These are phyloP conservation scores for Asteroscopus sphinx DNA, from an alignment of 2,888 invertebrate genomes.

Conservation along the genomic window DNA sequence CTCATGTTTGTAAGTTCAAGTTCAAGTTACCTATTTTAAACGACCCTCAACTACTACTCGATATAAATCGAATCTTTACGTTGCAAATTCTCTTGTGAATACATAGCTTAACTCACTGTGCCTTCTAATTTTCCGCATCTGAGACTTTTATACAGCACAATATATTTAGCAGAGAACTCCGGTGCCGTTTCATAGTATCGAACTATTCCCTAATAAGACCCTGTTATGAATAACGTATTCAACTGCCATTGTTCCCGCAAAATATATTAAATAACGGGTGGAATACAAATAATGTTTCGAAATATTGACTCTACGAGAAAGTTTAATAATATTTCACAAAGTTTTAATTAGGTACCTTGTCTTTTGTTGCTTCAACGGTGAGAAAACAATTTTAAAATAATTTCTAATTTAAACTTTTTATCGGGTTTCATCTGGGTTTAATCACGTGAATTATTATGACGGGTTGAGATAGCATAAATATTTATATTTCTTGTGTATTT, in stretches of 20 bases:
- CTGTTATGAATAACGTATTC: slow-evolving; percentile 15
- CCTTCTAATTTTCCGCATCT: slow-evolving; percentile 70
- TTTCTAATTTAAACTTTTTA: slow-evolving; percentile 61
- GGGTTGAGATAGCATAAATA: background rate
- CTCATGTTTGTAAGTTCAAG: background rate
- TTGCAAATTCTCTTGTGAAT: slow-evolving; percentile 47
- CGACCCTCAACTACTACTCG: background rate
- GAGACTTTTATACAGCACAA: slow-evolving; percentile 54
- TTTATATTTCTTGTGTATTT: slow-evolving; percentile 30
- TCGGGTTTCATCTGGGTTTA: slow-evolving; percentile 46
- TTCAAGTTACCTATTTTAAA: background rate
- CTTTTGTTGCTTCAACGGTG: slow-evolving; percentile 55
- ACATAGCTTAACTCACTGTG: slow-evolving; percentile 54
- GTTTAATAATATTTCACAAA: slow-evolving; percentile 60
- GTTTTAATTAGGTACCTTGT: slow-evolving; percentile 65
- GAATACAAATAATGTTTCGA: slow-evolving; percentile 32
- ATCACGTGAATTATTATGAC: slow-evolving; percentile 34
- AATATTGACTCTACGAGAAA: slow-evolving; percentile 51
- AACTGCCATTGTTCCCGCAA: slow-evolving; percentile 32
- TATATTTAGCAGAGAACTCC: slow-evolving; percentile 27
- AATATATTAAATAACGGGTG: slow-evolving; percentile 27
- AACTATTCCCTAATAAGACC: slow-evolving; percentile 21
- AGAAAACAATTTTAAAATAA: slow-evolving; percentile 56
- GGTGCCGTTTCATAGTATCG: slow-evolving; percentile 17
- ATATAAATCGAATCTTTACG: slow-evolving; percentile 37